phyloP scores from a whole-genome alignment of 1,140 invertebrate species.

The Lordiphosa collinella region DNA sequence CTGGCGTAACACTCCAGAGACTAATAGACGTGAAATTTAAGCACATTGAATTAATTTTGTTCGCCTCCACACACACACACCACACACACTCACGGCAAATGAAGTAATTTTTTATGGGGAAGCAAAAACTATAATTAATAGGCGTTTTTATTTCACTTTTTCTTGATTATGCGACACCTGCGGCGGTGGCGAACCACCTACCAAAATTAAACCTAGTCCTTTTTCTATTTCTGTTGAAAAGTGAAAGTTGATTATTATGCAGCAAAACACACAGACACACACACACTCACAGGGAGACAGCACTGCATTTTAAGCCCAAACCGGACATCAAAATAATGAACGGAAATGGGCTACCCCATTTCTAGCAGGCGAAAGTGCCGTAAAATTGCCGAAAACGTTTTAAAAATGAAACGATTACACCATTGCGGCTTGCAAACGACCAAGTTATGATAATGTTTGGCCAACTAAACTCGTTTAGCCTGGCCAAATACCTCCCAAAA shows the following conservation, averaged over 20 bases:
- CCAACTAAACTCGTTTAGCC: constrained; percentile 75
- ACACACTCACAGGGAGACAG: not conserved
- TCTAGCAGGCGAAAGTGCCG: constrained; percentile 19
- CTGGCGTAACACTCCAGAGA: constrained; percentile 53
- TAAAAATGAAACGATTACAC: constrained; percentile 75
- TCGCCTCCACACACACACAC: constrained; percentile 2
- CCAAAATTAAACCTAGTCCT: too few species aligned
- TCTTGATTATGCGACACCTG: constrained; percentile 62
- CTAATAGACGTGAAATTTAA: constrained; percentile 77
- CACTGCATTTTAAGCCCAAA: constrained; percentile 38
- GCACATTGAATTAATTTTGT: constrained; percentile 72
- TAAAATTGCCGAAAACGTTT: constrained; percentile 71
- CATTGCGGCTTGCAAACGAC: constrained; percentile 75
- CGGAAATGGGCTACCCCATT: constrained; percentile 52
- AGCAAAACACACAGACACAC: constrained; percentile 27
- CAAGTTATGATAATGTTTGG: constrained; percentile 77
- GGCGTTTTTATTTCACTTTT: constrained; percentile 62
- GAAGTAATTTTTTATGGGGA: constrained; percentile 50
- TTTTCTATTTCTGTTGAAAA: too few species aligned
- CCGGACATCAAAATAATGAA: constrained; percentile 74
- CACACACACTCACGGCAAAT: constrained; percentile 30
- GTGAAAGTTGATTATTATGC: constrained; percentile 72
- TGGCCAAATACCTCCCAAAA: constrained; percentile 37
- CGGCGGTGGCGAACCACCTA: constrained; percentile 1
- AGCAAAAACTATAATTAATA: constrained; percentile 73